A percentile compares a stretch with the other conserved stretches of the same genome.
phyloP scores from a whole-genome alignment of 2,797 vertebrate species.

The Neomorphus geoffroyi region DNA sequence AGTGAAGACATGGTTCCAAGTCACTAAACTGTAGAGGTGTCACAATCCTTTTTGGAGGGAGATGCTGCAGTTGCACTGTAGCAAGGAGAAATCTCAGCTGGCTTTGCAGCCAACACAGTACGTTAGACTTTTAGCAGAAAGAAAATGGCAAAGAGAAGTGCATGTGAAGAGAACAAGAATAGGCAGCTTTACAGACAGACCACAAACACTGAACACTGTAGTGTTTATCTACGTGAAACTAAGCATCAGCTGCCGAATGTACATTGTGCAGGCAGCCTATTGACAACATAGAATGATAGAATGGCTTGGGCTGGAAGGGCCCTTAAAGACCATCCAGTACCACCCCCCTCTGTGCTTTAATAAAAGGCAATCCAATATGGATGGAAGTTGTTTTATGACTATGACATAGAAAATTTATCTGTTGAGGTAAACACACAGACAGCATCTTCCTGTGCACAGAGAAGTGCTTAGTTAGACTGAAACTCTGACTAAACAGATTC shows the following conservation, averaged over 20 bases:
- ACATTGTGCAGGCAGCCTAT: not conserved
- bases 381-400: not conserved
- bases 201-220: not conserved
- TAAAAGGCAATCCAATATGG: not conserved
- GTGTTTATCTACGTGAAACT: not conserved
- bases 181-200: not conserved
- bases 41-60: not conserved
- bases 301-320: no score
- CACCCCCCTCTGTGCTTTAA: not conserved
- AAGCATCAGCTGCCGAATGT: not conserved
- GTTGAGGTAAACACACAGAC: slow-evolving; percentile 16
- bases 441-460: not conserved
- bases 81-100: not conserved
- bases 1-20: slow-evolving; percentile 35
- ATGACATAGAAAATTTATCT: slow-evolving; percentile 1
- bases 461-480: slow-evolving; percentile 41
- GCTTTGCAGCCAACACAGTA: not conserved
- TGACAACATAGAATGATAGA: not conserved
- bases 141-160: not conserved
- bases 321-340: no score
- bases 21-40: slow-evolving; percentile 7
- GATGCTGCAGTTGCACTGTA: not conserved
- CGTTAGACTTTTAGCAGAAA: not conserved
- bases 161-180: not conserved
- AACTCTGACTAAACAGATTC: slow-evolving; percentile 68